A percentile compares a stretch with the other conserved stretches of the same genome.
These are phyloP conservation scores for Drosophila ironensis DNA, from an alignment of 1,140 invertebrate species.

Conservation along the genomic window DNA sequence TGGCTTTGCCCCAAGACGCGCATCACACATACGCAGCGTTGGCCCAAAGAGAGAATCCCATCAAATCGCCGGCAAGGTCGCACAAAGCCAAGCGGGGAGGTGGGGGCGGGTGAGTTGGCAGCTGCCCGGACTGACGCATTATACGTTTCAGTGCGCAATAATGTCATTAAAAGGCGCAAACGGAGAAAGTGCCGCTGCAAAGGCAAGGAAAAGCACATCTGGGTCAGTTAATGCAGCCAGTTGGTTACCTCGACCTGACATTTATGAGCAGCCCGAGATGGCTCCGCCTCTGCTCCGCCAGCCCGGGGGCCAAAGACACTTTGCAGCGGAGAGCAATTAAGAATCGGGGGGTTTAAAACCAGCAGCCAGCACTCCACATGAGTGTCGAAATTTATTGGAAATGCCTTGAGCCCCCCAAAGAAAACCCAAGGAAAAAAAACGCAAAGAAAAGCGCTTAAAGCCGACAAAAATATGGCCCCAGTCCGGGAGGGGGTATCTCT, in stretches of 20 bases:
- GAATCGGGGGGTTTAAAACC: constrained; percentile 46
- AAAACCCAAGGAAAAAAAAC: too few relatives aligned
- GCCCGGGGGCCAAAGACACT: constrained; percentile 19
- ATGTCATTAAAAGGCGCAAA: constrained; percentile 65
- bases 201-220: constrained; percentile 47
- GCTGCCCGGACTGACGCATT: constrained; percentile 65
- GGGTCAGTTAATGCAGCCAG: constrained; percentile 76
- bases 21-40: constrained; percentile 63
- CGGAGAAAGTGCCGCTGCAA: constrained; percentile 17
- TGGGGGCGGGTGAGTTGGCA: too few relatives aligned
- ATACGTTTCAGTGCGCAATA: constrained; percentile 72
- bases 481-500: neutral
- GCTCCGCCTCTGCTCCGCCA: too few relatives aligned
- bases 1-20: constrained; percentile 8
- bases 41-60: constrained; percentile 34
- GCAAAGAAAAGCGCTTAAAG: constrained; percentile 37
- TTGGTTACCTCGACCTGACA: constrained; percentile 64
- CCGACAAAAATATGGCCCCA: constrained; percentile 55
- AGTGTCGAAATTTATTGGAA: constrained; percentile 69
- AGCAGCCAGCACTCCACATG: constrained; percentile 36
- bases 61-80: constrained; percentile 30
- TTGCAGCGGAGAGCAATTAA: constrained; percentile 58
- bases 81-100: too few relatives aligned
- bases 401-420: constrained; percentile 49
- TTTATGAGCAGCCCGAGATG: constrained; percentile 61